phyloP scores from a whole-genome alignment of 2,888 invertebrate genomes.

The Abrostola triplasia region DNA sequence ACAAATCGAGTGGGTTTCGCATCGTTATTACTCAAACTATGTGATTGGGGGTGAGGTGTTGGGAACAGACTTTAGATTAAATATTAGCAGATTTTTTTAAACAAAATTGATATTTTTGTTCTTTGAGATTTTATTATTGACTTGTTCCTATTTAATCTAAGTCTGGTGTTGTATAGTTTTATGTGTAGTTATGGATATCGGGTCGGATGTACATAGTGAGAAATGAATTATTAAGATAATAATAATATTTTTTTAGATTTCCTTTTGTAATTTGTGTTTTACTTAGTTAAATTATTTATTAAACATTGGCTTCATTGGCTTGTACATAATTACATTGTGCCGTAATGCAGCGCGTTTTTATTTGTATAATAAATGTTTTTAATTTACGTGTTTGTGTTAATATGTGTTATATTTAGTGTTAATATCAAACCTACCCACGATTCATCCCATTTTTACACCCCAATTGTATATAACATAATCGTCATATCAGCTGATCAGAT shows the following conservation, averaged over 20 bases:
- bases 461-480: constrained; percentile 42
- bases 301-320: constrained; percentile 72
- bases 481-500: constrained; percentile 29
- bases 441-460: constrained; percentile 25
- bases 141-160: constrained; percentile 81
- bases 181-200: constrained; percentile 59
- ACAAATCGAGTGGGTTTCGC: constrained; percentile 86
- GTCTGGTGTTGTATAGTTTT: constrained; percentile 70
- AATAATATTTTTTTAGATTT: constrained; percentile 54
- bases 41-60: constrained; percentile 84
- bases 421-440: constrained; percentile 31
- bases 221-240: constrained; percentile 54
- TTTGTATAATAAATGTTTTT: constrained; percentile 66
- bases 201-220: constrained; percentile 70
- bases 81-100: constrained; percentile 59
- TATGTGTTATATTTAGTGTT: constrained; percentile 54
- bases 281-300: constrained; percentile 75
- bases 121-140: constrained; percentile 49
- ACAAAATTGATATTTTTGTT: constrained; percentile 26
- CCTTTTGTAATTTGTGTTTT: constrained; percentile 57
- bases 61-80: constrained; percentile 80
- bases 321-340: constrained; percentile 72
- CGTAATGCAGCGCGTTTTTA: constrained; percentile 64
- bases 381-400: constrained; percentile 59
- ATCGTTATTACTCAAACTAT: constrained; percentile 81